Base-by-base conservation (phyloP, 2,888 invertebrate species). In the Pycnomerus fuliginosus region DNA sequence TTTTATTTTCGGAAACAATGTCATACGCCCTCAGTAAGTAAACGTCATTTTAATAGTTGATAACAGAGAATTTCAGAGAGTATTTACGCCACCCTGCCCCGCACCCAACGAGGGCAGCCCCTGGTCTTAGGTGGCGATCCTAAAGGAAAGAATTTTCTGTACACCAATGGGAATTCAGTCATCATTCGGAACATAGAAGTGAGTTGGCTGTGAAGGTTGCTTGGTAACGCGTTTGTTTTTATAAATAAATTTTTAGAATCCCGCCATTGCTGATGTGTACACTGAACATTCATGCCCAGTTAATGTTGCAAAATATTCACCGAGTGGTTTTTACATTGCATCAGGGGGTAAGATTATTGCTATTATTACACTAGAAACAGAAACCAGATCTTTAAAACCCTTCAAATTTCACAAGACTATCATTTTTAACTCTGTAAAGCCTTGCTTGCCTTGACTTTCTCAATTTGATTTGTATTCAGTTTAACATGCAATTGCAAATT, bases 241-340 rank as follows among this genome's bases (percentile, higher is more conserved):
- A 16, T 23, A 22, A 33, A 20, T 46, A 17, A 39, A 40, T 48
- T 43, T 51, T 61, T 51, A 91, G 88, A 88, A 98, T 75, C 94
- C 97, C 53, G 86, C 91, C 11, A 85, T 92, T 56, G 80, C 92
- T 48, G 98, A 99, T 71, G 84, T 97, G 53, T 99, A 99, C 74
- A 95, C 97, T 2, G 96, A 99, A 74, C 99, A 99, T 75, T 90
- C 96, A 31, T 88, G 90, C 65, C 83, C 86, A 65, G 93, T 96
- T 2, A 95, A 92, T 69, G 95, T 97, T 44, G 99, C 99, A 46
- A 97, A 97, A 74, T 98, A 96, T 74, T 94, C 97, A 15, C 98
- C 97, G 4, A 94, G 92, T 73, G 94, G 97, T 54, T 97, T 92
- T 76, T 99, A 99, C 74, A 97, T 99, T 64, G 93, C 96, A 25